These are phyloP conservation scores for Coecobrya sp. DNA, from an alignment of 2,888 invertebrate species.

Conservation along the genomic window DNA sequence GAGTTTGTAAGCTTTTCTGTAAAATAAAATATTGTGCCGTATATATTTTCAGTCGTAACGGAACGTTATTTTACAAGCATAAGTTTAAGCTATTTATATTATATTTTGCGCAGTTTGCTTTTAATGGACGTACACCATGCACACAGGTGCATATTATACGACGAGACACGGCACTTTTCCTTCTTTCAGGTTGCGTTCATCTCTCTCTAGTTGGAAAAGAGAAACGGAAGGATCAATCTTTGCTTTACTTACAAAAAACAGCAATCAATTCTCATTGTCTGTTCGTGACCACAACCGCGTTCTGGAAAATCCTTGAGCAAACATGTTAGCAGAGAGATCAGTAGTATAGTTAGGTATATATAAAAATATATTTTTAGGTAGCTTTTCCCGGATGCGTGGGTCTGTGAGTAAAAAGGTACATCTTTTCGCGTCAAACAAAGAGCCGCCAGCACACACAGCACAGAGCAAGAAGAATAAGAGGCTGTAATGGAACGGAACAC, in stretches of 20 bases:
- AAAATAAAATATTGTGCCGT: too few relatives aligned
- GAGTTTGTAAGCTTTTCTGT: too few relatives aligned
- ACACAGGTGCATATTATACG: constrained; percentile 2
- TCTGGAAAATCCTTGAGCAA: constrained; percentile 38
- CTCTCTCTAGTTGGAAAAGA: neutral
- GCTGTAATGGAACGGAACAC: neutral
- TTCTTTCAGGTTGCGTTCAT: neutral
- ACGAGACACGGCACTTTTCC: neutral
- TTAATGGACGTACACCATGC: neutral
- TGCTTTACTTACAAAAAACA: constrained; percentile 37
- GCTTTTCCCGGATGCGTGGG: neutral
- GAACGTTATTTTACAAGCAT: too few relatives aligned
- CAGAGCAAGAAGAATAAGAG: neutral
- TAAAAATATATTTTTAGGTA: too few relatives aligned
- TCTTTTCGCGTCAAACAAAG: too few relatives aligned
- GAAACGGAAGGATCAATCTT: constrained; percentile 46
- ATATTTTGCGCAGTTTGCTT: neutral
- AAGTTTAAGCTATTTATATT: too few relatives aligned
- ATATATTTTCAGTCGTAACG: too few relatives aligned
- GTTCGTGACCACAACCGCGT: constrained; percentile 64
- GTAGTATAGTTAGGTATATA: neutral
- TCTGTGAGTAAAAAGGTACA: neutral
- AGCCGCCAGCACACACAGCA: too few relatives aligned
- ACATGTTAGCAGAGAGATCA: constrained; percentile 37
- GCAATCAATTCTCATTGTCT: constrained; percentile 73